phyloP scores from a whole-genome alignment of 2,888 invertebrate genomes.

The Aspidapion aeneum region DNA sequence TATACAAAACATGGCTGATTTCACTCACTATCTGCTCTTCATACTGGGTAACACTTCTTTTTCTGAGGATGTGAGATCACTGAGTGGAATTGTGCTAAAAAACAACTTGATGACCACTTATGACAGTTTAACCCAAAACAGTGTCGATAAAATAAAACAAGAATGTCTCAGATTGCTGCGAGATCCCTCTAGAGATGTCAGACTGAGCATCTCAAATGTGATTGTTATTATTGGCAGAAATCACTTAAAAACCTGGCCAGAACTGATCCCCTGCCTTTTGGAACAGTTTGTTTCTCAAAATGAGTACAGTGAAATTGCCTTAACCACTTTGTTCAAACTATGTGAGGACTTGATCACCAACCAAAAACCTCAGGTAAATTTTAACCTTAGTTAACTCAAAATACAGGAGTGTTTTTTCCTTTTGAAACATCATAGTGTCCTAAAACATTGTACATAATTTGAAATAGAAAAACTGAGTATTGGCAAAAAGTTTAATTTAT shows the following conservation, averaged over 20 bases:
- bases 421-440: too few species aligned
- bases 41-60: slow-evolving; percentile 92
- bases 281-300: slow-evolving; percentile 88
- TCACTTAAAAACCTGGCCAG: slow-evolving; percentile 87
- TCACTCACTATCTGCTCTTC: slow-evolving; percentile 97
- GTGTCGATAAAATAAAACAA: slow-evolving; percentile 87
- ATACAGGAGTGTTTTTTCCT: too few species aligned
- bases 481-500: too few species aligned
- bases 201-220: slow-evolving; percentile 95
- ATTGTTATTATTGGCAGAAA: slow-evolving; percentile 96
- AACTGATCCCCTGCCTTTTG: slow-evolving; percentile 85
- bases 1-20: slow-evolving; percentile 95
- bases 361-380: slow-evolving; percentile 36
- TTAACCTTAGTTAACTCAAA: too few species aligned
- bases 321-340: slow-evolving; percentile 96
- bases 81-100: slow-evolving; percentile 95
- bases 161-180: slow-evolving; percentile 93
- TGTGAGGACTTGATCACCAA: slow-evolving; percentile 82
- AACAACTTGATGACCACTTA: slow-evolving; percentile 94
- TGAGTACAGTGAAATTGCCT: slow-evolving; percentile 93
- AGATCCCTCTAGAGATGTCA: slow-evolving; percentile 89
- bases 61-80: slow-evolving; percentile 93
- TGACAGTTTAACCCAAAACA: slow-evolving; percentile 82
- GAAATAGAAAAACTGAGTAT: too few species aligned
- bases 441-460: too few species aligned